A percentile compares a stretch with the other conserved stretches of the same genome.
These are phyloP conservation scores for Catharus ustulatus DNA, from an alignment of 2,797 vertebrate genomes.

Conservation along the genomic window DNA sequence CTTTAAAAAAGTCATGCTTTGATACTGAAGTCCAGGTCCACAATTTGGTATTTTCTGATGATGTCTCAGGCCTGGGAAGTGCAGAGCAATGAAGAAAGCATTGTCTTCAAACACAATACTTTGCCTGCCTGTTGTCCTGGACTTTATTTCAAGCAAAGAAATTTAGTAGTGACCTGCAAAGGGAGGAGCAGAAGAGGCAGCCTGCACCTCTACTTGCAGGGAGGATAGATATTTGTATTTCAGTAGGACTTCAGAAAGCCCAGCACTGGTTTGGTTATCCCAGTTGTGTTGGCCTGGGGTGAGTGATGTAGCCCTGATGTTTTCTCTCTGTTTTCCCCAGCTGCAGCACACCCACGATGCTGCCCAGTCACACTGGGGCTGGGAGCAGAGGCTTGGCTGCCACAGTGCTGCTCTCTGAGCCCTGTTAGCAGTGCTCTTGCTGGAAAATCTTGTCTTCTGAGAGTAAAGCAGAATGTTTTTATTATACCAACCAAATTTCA, in stretches of 20 bases:
- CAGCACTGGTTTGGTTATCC: background rate
- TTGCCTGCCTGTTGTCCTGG: accelerated
- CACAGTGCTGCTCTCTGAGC: background rate
- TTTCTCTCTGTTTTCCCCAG: background rate
- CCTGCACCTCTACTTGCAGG: background rate
- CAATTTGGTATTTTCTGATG: background rate
- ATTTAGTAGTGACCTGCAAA: background rate
- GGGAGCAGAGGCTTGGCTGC: background rate
- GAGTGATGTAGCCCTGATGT: accelerated
- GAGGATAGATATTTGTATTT: background rate
- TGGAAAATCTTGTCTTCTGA: background rate
- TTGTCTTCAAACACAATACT: background rate
- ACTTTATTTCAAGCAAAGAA: background rate
- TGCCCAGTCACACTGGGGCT: background rate
- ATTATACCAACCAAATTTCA: accelerated
- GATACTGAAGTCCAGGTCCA: background rate
- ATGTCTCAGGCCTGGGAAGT: background rate
- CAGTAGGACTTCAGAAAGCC: background rate
- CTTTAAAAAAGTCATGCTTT: background rate
- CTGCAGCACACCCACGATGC: background rate
- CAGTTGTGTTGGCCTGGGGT: background rate
- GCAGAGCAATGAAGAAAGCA: background rate
- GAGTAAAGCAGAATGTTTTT: background rate
- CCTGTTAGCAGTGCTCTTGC: background rate
- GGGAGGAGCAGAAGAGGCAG: background rate